These are phyloP conservation scores for Perodicticus potto DNA, from an alignment of 2,797 vertebrate species.

Conservation along the genomic window DNA sequence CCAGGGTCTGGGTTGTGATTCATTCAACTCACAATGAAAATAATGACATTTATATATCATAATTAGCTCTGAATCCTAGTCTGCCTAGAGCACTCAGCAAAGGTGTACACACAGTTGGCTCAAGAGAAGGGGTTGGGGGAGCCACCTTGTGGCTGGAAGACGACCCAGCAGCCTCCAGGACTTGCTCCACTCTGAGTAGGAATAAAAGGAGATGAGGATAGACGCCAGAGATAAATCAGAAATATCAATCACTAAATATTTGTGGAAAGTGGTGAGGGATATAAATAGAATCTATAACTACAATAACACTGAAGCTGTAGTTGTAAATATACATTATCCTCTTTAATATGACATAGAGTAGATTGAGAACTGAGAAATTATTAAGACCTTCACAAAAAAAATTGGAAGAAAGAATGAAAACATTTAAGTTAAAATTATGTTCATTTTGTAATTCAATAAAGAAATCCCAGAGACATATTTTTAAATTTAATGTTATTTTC, in stretches of 20 bases:
- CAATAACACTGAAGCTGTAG: conserved; percentile 84
- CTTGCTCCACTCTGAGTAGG: conserved; percentile 46
- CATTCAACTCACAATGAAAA: conserved; percentile 70
- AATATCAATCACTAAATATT: conserved; percentile 85
- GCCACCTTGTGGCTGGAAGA: conserved; percentile 88
- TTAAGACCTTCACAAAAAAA: conserved; percentile 76
- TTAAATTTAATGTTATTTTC: conserved; percentile 86
- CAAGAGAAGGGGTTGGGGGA: conserved; percentile 85
- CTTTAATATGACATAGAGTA: conserved; percentile 86
- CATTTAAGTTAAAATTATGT: conserved; percentile 84
- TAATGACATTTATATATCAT: conserved; percentile 68
- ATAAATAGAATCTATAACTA: conserved; percentile 88
- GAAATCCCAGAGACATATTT: conserved; percentile 77
- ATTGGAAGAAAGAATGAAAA: conserved; percentile 78
- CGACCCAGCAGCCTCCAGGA: conserved; percentile 59
- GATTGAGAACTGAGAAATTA: conserved; percentile 88
- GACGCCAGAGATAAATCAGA: conserved; percentile 85
- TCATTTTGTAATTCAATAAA: conserved; percentile 83
- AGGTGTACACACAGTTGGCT: conserved; percentile 9
- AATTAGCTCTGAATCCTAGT: conserved; percentile 63
- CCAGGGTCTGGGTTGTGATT: not conserved
- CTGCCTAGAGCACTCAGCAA: not conserved
- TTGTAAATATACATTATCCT: conserved; percentile 89
- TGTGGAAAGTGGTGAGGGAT: conserved; percentile 82
- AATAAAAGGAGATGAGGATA: conserved; percentile 58